A percentile compares a stretch with the other conserved stretches of the same genome.
Evolutionary conservation across 2,888 invertebrate genomes (phyloP).

Genomic region (Sialis fuliginosa): DNA sequence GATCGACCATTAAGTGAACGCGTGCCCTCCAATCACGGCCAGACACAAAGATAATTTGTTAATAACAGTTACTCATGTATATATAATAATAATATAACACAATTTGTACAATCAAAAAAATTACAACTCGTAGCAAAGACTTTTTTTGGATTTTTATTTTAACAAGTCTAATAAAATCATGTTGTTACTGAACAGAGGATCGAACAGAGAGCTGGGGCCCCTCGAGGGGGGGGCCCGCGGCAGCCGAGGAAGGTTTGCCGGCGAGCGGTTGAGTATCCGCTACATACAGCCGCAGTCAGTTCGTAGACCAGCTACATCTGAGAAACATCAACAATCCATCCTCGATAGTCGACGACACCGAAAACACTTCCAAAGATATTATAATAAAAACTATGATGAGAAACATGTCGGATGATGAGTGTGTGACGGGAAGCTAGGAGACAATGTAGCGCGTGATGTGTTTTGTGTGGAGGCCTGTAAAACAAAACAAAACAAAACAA

Average conservation of each 20-base stretch:
- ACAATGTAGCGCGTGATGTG: too few relatives aligned
- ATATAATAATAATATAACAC: slow-evolving; percentile 25
- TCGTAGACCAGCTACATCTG: slow-evolving; percentile 28
- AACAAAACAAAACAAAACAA: too few relatives aligned
- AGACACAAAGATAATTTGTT: background rate
- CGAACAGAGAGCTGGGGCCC: slow-evolving; percentile 2
- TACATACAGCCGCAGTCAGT: too few relatives aligned
- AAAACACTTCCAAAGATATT: slow-evolving; percentile 12
- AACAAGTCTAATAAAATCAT: background rate
- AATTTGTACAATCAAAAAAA: slow-evolving; percentile 52
- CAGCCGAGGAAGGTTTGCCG: too few relatives aligned
- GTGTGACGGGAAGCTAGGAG: slow-evolving; percentile 25
- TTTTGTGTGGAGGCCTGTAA: too few relatives aligned
- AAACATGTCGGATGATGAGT: slow-evolving; percentile 15
- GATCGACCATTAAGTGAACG: too few relatives aligned
- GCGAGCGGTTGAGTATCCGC: too few relatives aligned
- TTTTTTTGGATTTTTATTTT: slow-evolving; percentile 23
- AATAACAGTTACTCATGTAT: background rate
- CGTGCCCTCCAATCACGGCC: too few relatives aligned
- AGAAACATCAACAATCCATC: slow-evolving; percentile 27
- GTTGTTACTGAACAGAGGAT: slow-evolving; percentile 1
- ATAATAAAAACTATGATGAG: slow-evolving; percentile 5
- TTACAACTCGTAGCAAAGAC: slow-evolving; percentile 53
- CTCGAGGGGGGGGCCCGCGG: too few relatives aligned
- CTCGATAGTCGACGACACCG: slow-evolving; percentile 3